Conservation (phyloP, 92 coral and sea anemone genomes). For the Galaxea fascicularis region DNA sequence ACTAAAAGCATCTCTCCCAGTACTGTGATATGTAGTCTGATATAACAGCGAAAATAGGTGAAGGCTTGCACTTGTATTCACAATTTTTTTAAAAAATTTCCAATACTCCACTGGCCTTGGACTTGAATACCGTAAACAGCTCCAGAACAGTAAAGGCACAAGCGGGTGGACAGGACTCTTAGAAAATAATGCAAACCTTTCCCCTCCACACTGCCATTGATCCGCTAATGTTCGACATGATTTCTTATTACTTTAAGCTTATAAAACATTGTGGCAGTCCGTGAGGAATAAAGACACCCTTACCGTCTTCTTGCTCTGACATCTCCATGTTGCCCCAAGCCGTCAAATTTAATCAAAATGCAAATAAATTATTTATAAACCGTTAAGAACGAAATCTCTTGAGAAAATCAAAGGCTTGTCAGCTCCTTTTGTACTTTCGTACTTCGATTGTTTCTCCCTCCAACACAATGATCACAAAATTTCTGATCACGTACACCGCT, state of each 20-base stretch:
- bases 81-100: no score
- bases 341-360: background rate
- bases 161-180: no score
- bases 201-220: background rate
- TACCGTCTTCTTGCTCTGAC: slow-evolving; percentile 50
- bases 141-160: no score
- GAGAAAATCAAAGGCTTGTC: background rate
- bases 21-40: no score
- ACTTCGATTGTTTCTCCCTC: background rate
- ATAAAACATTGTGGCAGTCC: background rate
- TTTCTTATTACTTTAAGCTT: no score
- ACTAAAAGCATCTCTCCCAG: no score
- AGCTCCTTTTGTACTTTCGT: background rate
- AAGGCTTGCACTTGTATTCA: no score
- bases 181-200: background rate
- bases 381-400: slow-evolving; percentile 1
- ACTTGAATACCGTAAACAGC: no score
- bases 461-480: background rate
- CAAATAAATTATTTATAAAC: slow-evolving; percentile 22
- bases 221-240: background rate
- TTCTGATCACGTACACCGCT: background rate
- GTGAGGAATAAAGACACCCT: background rate
- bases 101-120: no score
- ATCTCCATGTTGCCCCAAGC: slow-evolving; percentile 26
- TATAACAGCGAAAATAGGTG: no score